phyloP scores from a whole-genome alignment of 2,113 vertebrate genomes.

The Syrrhaptes paradoxus region DNA sequence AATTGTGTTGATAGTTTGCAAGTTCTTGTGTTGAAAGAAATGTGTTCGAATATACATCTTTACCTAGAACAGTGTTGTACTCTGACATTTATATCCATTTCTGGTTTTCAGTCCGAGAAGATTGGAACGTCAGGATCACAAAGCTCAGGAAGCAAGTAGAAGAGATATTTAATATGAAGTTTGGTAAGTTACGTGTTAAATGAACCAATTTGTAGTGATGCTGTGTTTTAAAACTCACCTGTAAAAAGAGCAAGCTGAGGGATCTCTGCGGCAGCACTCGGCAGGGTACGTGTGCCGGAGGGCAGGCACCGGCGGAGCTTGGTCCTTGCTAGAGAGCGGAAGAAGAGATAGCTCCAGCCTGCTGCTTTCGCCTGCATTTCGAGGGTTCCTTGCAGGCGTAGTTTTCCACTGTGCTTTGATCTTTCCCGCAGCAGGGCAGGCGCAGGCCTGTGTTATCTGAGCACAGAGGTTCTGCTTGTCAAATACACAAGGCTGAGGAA shows the following conservation, averaged over 20 bases:
- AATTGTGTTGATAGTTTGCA: neutral
- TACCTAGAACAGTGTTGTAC: neutral
- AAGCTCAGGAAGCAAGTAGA: constrained; percentile 83
- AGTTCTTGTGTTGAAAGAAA: neutral
- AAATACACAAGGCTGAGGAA: too few relatives aligned
- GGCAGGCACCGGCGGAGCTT: too few relatives aligned
- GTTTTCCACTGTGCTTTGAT: too few relatives aligned
- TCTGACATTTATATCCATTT: neutral
- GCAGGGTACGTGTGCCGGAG: too few relatives aligned
- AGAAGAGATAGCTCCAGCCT: too few relatives aligned
- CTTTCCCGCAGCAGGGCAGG: too few relatives aligned
- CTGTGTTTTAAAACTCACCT: neutral
- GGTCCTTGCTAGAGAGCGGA: too few relatives aligned
- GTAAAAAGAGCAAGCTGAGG: neutral
- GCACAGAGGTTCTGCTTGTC: too few relatives aligned
- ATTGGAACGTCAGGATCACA: constrained; percentile 82
- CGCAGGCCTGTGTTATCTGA: too few relatives aligned
- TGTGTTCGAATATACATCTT: neutral
- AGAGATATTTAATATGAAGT: constrained; percentile 82
- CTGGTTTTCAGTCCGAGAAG: constrained; percentile 76
- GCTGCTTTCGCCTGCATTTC: too few relatives aligned
- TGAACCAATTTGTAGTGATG: neutral
- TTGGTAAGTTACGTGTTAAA: constrained; percentile 70
- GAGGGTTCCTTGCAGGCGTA: too few relatives aligned
- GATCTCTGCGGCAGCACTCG: too few relatives aligned